These are phyloP conservation scores for Margarornis squamiger DNA, from an alignment of 2,797 vertebrate genomes.

Conservation along the genomic window DNA sequence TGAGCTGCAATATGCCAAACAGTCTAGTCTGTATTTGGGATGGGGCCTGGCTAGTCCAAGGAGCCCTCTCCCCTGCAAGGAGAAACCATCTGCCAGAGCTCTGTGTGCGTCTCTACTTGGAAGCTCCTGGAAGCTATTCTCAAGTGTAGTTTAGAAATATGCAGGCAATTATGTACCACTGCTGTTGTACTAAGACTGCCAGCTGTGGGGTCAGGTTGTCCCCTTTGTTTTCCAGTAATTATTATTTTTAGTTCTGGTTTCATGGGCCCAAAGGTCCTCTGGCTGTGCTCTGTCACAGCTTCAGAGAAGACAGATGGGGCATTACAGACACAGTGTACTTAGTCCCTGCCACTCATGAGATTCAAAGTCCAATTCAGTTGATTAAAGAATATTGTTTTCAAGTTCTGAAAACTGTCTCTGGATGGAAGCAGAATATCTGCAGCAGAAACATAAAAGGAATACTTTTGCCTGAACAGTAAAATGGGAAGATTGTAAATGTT, in stretches of 20 bases:
- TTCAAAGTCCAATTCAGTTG: not conserved
- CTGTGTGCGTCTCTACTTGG: not conserved
- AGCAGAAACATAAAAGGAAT: not conserved
- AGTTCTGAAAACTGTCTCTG: not conserved
- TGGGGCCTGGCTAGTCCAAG: not conserved
- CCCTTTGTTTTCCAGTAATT: slow-evolving; percentile 55
- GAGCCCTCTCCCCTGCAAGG: not conserved
- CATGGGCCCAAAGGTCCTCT: slow-evolving; percentile 40
- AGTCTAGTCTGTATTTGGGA: not conserved
- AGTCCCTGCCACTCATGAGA: not conserved
- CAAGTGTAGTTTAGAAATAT: not conserved
- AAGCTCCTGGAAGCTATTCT: slow-evolving; percentile 1
- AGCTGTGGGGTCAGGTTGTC: slow-evolving; percentile 23
- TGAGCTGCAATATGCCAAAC: not conserved
- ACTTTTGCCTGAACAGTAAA: not conserved
- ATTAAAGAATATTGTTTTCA: not conserved
- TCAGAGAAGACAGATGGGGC: slow-evolving; percentile 29
- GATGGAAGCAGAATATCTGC: not conserved
- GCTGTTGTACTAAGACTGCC: not conserved
- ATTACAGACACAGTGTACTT: not conserved
- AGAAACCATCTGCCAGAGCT: not conserved
- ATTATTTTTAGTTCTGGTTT: slow-evolving; percentile 41
- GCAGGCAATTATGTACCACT: not conserved
- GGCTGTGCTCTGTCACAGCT: not conserved
- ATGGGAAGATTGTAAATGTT: not conserved